phyloP scores from a whole-genome alignment of 2,888 invertebrate genomes.

The Eutolmus rufibarbis region DNA sequence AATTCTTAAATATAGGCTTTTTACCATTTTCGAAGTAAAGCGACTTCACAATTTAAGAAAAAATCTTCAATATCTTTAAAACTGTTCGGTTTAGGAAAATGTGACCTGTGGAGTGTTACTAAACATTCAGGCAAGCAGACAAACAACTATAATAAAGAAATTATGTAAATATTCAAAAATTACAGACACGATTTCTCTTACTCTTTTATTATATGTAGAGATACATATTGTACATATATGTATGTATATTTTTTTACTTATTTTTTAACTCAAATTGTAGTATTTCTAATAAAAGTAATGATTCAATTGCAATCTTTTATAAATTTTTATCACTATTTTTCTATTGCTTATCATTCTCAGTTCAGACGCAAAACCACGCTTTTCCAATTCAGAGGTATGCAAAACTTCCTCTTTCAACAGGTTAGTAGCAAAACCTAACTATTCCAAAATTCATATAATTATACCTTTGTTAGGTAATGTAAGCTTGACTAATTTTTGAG shows the following conservation, averaged over 20 bases:
- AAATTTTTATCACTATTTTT: background rate
- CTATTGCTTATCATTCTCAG: background rate
- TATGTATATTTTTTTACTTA: background rate
- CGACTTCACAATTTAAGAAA: too few relatives aligned
- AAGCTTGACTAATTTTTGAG: background rate
- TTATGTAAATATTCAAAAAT: too few relatives aligned
- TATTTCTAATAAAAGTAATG: background rate
- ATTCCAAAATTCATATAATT: background rate
- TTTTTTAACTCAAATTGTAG: background rate
- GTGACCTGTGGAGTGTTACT: too few relatives aligned
- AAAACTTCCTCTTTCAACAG: background rate
- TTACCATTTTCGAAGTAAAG: too few relatives aligned
- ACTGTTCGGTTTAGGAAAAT: too few relatives aligned
- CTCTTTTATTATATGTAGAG: too few relatives aligned
- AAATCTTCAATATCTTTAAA: too few relatives aligned
- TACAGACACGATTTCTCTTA: too few relatives aligned
- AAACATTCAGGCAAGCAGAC: too few relatives aligned
- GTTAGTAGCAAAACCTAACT: background rate
- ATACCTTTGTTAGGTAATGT: background rate
- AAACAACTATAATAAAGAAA: too few relatives aligned
- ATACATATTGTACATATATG: too few relatives aligned
- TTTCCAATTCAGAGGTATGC: background rate
- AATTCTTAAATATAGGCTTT: too few relatives aligned
- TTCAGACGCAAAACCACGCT: background rate
- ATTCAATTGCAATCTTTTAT: background rate